These are phyloP conservation scores for Orycteropus afer DNA, from an alignment of 2,113 vertebrate species.

Conservation along the genomic window DNA sequence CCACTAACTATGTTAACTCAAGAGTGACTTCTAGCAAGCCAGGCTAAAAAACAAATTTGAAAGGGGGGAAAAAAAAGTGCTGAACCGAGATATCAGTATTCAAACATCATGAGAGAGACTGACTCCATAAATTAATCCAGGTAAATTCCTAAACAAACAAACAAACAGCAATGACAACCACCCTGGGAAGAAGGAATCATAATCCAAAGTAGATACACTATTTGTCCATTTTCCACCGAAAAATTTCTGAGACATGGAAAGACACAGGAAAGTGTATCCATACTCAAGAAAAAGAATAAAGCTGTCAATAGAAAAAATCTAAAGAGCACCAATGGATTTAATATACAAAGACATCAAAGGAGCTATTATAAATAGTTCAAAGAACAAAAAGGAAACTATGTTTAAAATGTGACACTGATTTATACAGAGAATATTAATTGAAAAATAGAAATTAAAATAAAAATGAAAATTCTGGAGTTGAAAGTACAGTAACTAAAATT, in stretches of 20 bases:
- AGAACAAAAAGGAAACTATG: neutral
- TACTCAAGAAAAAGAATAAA: too few species aligned
- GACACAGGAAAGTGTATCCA: neutral
- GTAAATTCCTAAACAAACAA: too few species aligned
- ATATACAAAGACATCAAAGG: neutral
- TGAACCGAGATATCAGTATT: too few species aligned
- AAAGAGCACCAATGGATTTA: neutral
- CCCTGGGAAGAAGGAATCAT: too few species aligned
- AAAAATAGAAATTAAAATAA: neutral
- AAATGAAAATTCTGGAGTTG: neutral
- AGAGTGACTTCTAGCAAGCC: too few species aligned
- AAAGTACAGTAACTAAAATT: too few species aligned
- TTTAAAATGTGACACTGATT: neutral
- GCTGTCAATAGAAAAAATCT: neutral
- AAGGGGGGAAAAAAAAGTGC: too few species aligned
- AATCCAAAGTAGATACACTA: neutral
- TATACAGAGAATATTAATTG: neutral
- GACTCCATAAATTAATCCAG: too few species aligned
- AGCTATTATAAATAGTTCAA: neutral
- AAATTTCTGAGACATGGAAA: neutral
- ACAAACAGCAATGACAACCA: too few species aligned
- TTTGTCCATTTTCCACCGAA: neutral
- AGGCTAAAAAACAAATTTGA: too few species aligned
- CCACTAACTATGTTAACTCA: too few species aligned
- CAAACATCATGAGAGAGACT: too few species aligned